A percentile compares a stretch with the other conserved stretches of the same genome.
phyloP scores from a whole-genome alignment of 2,113 vertebrate genomes.

The Carollia perspicillata region DNA sequence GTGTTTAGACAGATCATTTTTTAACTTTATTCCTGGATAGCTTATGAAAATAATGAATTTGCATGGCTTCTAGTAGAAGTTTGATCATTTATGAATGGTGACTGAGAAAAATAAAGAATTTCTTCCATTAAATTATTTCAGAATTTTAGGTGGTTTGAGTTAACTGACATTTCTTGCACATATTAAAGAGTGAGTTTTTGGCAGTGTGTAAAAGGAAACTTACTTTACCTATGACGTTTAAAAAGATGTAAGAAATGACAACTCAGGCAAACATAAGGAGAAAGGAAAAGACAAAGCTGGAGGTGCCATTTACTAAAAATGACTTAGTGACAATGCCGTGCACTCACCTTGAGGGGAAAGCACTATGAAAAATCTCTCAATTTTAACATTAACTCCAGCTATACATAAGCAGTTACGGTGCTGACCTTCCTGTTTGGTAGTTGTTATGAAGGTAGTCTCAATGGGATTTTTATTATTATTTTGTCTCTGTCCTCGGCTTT shows the following conservation, averaged over 20 bases:
- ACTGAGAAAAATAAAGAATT: constrained; percentile 3
- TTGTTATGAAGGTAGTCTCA: constrained; percentile 65
- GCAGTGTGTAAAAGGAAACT: not conserved
- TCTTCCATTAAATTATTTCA: not conserved
- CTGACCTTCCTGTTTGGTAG: constrained; percentile 52
- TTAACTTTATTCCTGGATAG: not conserved
- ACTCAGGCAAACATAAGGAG: not conserved
- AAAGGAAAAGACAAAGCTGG: not conserved
- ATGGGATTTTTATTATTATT: constrained; percentile 70
- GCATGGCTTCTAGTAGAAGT: not conserved
- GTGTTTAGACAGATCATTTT: constrained; percentile 61
- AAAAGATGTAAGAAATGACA: not conserved
- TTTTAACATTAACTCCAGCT: constrained; percentile 23
- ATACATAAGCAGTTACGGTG: constrained; percentile 42
- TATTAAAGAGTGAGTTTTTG: not conserved
- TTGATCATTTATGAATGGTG: not conserved
- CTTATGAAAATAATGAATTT: not conserved
- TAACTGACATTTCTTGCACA: not conserved
- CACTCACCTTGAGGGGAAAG: not conserved
- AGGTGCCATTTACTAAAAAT: constrained; percentile 18
- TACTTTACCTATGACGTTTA: not conserved
- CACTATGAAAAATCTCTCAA: not conserved
- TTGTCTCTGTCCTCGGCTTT: constrained; percentile 63
- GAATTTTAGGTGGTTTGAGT: constrained; percentile 8
- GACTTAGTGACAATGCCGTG: not conserved